A percentile compares a stretch with the other conserved stretches of the same genome.
phyloP scores from a whole-genome alignment of 1,140 invertebrate species.

The Nephila pilipes region DNA sequence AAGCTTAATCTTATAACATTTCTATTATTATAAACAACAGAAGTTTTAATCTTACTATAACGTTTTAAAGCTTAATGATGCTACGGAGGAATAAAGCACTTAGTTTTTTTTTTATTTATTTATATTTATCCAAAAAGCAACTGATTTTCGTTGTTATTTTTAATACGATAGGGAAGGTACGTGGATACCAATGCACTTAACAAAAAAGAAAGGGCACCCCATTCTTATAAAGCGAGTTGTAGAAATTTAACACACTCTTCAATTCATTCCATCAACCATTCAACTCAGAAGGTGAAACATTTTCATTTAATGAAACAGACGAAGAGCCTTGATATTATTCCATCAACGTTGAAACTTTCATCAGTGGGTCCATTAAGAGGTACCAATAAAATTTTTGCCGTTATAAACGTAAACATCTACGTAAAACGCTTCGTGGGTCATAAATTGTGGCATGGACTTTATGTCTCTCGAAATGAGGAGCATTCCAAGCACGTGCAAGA shows the following conservation, averaged over 20 bases:
- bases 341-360: conserved; percentile 73
- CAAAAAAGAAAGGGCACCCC: neutral
- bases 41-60: no score
- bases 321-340: conserved; percentile 62
- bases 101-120: no score
- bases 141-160: no score
- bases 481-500: conserved; percentile 59
- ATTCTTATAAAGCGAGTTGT: no score
- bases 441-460: conserved; percentile 67
- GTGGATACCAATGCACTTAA: neutral
- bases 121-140: no score
- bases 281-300: conserved; percentile 39
- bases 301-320: conserved; percentile 43
- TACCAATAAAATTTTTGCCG: conserved; percentile 74
- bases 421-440: conserved; percentile 74
- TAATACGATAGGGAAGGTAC: no score
- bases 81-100: no score
- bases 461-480: neutral
- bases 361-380: conserved; percentile 67
- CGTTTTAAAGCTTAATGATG: no score
- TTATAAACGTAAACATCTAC: conserved; percentile 77
- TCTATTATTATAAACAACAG: no score
- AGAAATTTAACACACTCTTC: conserved; percentile 30
- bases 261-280: conserved; percentile 5
- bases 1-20: no score